phyloP scores from a whole-genome alignment of 2,888 invertebrate genomes.

The Acrocyrtus sp. region DNA sequence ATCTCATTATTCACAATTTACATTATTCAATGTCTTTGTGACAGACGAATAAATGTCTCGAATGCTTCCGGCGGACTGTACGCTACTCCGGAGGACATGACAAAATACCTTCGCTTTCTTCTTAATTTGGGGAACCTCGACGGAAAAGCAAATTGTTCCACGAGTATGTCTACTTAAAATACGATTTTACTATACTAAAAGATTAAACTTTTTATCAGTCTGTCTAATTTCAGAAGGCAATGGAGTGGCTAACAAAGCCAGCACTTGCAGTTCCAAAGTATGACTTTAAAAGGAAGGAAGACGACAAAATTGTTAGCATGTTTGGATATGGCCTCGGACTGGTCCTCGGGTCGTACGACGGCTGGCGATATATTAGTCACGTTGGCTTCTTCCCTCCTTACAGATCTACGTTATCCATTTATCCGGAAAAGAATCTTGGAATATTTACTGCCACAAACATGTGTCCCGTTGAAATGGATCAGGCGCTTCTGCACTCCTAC shows the following conservation, averaged over 20 bases:
- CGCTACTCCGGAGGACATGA: no score
- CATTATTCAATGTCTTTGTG: no score
- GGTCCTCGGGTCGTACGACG: conserved; percentile 1
- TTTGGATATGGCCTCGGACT: conserved; percentile 23
- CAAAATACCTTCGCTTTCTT: no score
- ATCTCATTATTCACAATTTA: no score
- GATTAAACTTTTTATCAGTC: no score
- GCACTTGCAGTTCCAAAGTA: neutral
- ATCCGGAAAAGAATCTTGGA: conserved; percentile 27
- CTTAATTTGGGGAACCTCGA: no score
- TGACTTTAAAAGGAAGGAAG: neutral
- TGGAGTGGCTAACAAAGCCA: conserved; percentile 14
- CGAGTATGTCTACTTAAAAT: no score
- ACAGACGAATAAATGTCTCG: no score
- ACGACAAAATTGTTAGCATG: neutral
- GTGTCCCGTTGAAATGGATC: conserved; percentile 8
- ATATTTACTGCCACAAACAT: conserved; percentile 33
- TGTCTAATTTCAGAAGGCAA: conserved; percentile 11
- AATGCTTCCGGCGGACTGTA: no score
- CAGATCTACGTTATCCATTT: conserved; percentile 14
- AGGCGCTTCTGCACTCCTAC: conserved; percentile 2
- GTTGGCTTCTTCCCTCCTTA: conserved; percentile 47
- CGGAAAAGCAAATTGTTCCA: no score
- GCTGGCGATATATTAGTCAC: conserved; percentile 32
- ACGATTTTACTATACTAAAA: no score